Conservation (phyloP, 1,140 invertebrate species). For the Triops cancriformis region DNA sequence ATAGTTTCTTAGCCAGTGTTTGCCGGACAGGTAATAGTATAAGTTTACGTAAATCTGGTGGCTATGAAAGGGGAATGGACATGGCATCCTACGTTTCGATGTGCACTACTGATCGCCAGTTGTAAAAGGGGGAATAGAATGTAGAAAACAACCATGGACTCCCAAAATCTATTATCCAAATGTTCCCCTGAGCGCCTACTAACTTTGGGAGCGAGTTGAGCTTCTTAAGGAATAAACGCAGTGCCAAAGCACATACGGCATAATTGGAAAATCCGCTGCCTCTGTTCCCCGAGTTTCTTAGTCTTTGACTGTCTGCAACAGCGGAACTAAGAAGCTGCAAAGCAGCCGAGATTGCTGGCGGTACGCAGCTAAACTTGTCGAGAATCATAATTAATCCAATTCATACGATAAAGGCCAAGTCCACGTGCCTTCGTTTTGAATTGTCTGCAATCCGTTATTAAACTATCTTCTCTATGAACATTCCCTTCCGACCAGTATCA, state of each 20-base stretch:
- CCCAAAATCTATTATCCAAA: not conserved
- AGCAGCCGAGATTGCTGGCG: not conserved
- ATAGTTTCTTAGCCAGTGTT: no score
- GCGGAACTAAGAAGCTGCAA: not conserved
- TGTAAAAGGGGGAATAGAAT: not conserved
- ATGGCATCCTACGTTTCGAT: no score
- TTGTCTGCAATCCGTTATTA: no score
- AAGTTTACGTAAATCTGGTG: no score
- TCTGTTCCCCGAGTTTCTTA: not conserved
- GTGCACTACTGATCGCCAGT: no score
- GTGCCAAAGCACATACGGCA: not conserved
- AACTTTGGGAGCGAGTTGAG: not conserved
- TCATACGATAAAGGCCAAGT: not conserved
- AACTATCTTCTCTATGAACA: no score
- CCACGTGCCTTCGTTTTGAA: not conserved
- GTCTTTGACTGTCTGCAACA: not conserved
- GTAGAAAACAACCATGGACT: not conserved
- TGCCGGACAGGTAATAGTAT: no score
- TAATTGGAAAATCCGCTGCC: not conserved
- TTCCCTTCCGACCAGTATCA: no score
- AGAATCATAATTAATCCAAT: not conserved
- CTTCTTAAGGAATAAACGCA: not conserved
- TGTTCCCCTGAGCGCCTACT: not conserved
- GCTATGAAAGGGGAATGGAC: no score
- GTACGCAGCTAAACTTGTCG: not conserved